Base-by-base conservation (phyloP, 1,140 invertebrate genomes). In the Heliconius nattereri region DNA sequence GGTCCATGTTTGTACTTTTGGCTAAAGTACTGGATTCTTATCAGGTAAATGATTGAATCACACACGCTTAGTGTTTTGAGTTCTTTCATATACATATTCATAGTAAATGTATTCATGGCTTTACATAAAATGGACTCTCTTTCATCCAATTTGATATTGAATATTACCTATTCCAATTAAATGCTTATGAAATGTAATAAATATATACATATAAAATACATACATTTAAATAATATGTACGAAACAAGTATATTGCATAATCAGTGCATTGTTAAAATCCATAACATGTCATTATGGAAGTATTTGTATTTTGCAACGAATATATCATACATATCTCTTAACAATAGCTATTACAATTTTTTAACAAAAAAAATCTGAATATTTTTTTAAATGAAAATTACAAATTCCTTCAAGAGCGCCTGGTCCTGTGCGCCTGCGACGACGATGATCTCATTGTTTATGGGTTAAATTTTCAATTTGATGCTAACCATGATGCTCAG, bases 1-100 rank as follows among this genome's bases (percentile, higher is more conserved):
- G 92, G 89, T 93, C 92, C 88, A 84, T 87, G 73, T 87, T 94
- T 85, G 90, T 92, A 86, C 90, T 88, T 81, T 88, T 93, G 85
- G 87, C 87, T 83, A 91, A 89, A 88, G 80, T 91, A 74, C 89
- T 88, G 90, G 90, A 92, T 71, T 74, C 81, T 60, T 87, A 85
- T 78, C 87, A 94, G 91, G 91, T 93, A 93, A 90, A 76, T 81
- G 35, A 73, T 71, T 54, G 74, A 37, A 72, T 37, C 20, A 40
- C 13, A 66, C 23, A 66, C 52, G 76, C 13, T 49, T 82, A 79
- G 66, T 77, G 83, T 66, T 76, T 40, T 83, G 85, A 85, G 71
- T 75, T 83, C 40, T 74, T 79, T 81, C 71, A 72, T 78, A 49
- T 80, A 74, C 77, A 82, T 79, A 6, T 37, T 20, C 78, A 79